Conservation (phyloP, 1,140 invertebrate species). For the Euwallacea similis region DNA sequence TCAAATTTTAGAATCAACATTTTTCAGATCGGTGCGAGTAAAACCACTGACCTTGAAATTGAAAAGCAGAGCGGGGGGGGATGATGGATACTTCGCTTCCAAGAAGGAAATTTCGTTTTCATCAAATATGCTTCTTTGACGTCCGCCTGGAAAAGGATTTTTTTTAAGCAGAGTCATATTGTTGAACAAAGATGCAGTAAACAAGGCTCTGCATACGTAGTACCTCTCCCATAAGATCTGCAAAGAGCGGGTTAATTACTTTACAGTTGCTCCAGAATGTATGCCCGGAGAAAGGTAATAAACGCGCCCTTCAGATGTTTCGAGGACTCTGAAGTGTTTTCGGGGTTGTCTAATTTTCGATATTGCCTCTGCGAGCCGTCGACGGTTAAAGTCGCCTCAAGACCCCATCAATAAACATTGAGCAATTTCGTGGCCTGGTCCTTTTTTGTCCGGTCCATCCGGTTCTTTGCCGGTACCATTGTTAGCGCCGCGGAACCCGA, state of each 20-base stretch:
- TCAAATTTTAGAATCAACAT: too few relatives aligned
- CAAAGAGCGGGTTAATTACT: conserved; percentile 32
- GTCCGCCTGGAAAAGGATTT: too few relatives aligned
- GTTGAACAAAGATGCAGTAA: too few relatives aligned
- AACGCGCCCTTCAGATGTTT: conserved; percentile 21
- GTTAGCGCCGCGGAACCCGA: conserved; percentile 38
- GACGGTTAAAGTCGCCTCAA: neutral
- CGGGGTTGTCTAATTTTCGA: conserved; percentile 29
- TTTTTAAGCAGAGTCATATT: too few relatives aligned
- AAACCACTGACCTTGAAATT: too few relatives aligned
- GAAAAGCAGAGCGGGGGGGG: too few relatives aligned
- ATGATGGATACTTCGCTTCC: too few relatives aligned
- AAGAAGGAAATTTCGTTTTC: too few relatives aligned
- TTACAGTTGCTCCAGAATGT: conserved; percentile 31
- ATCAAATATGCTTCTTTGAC: too few relatives aligned
- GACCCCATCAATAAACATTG: too few relatives aligned
- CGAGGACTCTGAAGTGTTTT: conserved; percentile 23
- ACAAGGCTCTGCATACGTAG: neutral
- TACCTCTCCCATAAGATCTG: conserved; percentile 13
- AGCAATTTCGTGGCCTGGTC: neutral
- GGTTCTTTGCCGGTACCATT: conserved; percentile 29
- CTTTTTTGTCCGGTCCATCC: conserved; percentile 19
- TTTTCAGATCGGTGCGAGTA: too few relatives aligned
- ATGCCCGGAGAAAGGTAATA: conserved; percentile 33
- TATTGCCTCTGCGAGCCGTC: conserved; percentile 14